These are phyloP conservation scores for Pterocles gutturalis DNA, from an alignment of 2,113 vertebrate genomes.

Conservation along the genomic window DNA sequence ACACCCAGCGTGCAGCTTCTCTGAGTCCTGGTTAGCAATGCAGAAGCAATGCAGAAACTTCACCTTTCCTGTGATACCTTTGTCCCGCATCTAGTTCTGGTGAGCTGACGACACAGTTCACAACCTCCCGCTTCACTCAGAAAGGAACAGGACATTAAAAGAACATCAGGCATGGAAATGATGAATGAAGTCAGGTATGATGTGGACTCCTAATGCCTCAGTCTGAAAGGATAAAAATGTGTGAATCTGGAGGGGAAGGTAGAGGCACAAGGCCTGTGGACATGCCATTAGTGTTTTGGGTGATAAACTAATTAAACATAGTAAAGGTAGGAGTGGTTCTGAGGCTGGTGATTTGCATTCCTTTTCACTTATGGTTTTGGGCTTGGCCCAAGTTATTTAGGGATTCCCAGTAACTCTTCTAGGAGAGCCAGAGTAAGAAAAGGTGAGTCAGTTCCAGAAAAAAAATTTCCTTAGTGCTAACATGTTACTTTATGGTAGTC, in stretches of 20 bases:
- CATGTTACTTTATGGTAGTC: background rate
- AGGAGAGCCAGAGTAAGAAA: background rate
- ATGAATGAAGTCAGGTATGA: background rate
- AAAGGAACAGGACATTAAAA: background rate
- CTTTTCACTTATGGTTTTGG: slow-evolving; percentile 47
- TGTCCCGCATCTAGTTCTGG: background rate
- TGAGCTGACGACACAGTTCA: background rate
- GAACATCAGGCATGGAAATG: background rate
- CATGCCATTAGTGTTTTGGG: background rate
- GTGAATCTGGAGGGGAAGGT: background rate
- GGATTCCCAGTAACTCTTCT: background rate
- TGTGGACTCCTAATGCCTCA: background rate
- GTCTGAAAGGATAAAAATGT: background rate
- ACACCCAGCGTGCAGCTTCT: background rate
- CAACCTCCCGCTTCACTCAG: background rate
- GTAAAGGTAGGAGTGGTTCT: slow-evolving; percentile 55
- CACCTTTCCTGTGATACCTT: background rate
- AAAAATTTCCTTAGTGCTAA: background rate
- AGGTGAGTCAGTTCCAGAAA: slow-evolving; percentile 3
- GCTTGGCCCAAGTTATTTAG: slow-evolving; percentile 3
- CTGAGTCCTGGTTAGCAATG: background rate
- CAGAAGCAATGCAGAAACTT: background rate
- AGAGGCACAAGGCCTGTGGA: background rate
- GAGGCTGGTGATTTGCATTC: slow-evolving; percentile 31
- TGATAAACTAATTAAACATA: slow-evolving; percentile 59